Evolutionary conservation across 2,888 invertebrate species (phyloP).

Genomic region (Agrochola lota): DNA sequence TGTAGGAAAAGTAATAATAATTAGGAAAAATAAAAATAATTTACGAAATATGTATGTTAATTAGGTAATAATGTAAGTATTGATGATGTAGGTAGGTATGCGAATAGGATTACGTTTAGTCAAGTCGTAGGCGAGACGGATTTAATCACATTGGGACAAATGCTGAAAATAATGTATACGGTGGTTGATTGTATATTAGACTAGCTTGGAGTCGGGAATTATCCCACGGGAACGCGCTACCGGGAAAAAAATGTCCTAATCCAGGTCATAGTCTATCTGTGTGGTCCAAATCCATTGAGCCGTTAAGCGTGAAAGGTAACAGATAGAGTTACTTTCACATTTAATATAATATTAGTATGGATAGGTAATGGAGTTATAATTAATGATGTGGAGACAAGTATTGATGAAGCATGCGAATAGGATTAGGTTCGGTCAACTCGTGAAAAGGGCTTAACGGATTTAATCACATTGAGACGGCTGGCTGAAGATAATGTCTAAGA

Average conservation of each 20-base stretch:
- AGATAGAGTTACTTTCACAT: neutral
- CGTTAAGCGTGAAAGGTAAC: neutral
- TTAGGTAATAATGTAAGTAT: too few species aligned
- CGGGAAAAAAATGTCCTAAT: neutral
- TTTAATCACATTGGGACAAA: neutral
- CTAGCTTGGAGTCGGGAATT: neutral
- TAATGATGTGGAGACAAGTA: neutral
- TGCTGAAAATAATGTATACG: neutral
- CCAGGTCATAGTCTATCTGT: neutral
- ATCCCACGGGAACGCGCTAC: neutral
- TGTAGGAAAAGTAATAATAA: too few species aligned
- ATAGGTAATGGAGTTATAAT: conserved; percentile 4
- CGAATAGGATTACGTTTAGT: too few species aligned
- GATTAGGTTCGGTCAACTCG: neutral
- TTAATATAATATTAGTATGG: neutral
- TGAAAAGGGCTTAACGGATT: conserved; percentile 1
- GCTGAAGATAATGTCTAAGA: neutral
- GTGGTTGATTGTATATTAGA: neutral
- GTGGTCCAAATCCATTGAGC: neutral
- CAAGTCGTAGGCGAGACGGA: too few species aligned
- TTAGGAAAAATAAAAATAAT: too few species aligned
- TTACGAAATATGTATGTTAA: too few species aligned
- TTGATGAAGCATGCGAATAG: neutral
- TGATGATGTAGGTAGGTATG: too few species aligned
- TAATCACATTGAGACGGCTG: conserved; percentile 5